Conservation (phyloP, 2,888 invertebrate genomes). For the Cephus pulcher region DNA sequence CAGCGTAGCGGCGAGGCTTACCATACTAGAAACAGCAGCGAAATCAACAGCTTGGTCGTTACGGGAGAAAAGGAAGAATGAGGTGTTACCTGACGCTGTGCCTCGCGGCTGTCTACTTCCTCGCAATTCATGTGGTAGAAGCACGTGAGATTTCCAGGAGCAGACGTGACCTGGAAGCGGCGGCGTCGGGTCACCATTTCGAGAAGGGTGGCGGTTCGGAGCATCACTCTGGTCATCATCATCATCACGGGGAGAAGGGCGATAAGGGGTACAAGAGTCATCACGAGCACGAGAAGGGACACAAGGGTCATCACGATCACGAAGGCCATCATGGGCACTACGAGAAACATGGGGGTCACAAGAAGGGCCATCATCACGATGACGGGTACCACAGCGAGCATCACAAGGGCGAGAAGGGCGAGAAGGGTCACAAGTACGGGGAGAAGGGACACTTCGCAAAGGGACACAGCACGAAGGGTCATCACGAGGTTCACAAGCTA, state of each 20-base stretch:
- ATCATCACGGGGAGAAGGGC: slow-evolving; percentile 77
- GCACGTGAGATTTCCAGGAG: slow-evolving; percentile 69
- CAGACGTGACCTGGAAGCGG: slow-evolving; percentile 70
- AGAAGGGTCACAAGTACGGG: slow-evolving; percentile 75
- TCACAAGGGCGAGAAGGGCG: slow-evolving; percentile 76
- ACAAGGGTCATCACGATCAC: slow-evolving; percentile 82
- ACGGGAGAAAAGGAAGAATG: slow-evolving; percentile 8
- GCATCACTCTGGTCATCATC: slow-evolving; percentile 74
- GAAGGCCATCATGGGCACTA: slow-evolving; percentile 74
- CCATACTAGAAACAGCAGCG: slow-evolving; percentile 41
- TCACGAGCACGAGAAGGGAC: slow-evolving; percentile 76
- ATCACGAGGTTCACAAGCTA: slow-evolving; percentile 85
- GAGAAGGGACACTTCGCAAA: slow-evolving; percentile 83
- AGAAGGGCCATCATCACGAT: slow-evolving; percentile 74
- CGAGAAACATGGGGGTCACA: slow-evolving; percentile 73
- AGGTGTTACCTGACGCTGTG: slow-evolving; percentile 23
- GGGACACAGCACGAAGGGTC: slow-evolving; percentile 87
- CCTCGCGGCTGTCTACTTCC: slow-evolving; percentile 15
- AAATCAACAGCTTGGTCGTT: slow-evolving; percentile 26
- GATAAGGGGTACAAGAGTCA: slow-evolving; percentile 79
- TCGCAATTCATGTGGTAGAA: slow-evolving; percentile 13
- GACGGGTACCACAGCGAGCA: slow-evolving; percentile 76
- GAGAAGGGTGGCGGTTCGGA: slow-evolving; percentile 77
- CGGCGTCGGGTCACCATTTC: slow-evolving; percentile 67
- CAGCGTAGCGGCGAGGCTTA: slow-evolving; percentile 37